A percentile compares a stretch with the other conserved stretches of the same genome.
phyloP scores from a whole-genome alignment of 1,140 invertebrate species.

The Battus philenor region DNA sequence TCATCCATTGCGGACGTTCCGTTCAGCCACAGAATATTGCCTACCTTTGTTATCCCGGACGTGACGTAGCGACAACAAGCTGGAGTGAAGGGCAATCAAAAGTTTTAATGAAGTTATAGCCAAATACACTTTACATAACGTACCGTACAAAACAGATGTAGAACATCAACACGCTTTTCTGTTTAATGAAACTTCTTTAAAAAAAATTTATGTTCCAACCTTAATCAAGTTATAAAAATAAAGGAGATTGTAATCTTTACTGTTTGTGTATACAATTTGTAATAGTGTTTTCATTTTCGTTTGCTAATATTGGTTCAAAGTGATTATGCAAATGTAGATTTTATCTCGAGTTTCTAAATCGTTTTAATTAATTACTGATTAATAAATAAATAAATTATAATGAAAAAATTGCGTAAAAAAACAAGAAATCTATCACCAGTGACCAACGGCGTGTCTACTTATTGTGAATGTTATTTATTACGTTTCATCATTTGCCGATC shows the following conservation, averaged over 20 bases:
- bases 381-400: no score
- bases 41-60: constrained; percentile 3
- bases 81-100: constrained; percentile 10
- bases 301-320: no score
- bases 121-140: background rate
- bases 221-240: background rate
- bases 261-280: background rate
- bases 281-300: background rate
- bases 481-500: no score
- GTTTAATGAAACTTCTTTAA: background rate
- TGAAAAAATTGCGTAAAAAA: no score
- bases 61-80: constrained; percentile 2
- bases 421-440: no score
- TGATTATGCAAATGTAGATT: no score
- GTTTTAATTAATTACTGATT: no score
- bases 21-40: no score
- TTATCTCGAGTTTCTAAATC: no score
- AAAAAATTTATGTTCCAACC: background rate
- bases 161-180: background rate
- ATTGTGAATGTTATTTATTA: no score
- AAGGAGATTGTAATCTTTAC: background rate
- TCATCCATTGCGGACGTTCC: no score
- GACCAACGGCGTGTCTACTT: no score
- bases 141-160: background rate
- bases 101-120: constrained; percentile 12